Evolutionary conservation across 2,113 vertebrate genomes (phyloP).

Genomic region (Calidris pugnax): DNA sequence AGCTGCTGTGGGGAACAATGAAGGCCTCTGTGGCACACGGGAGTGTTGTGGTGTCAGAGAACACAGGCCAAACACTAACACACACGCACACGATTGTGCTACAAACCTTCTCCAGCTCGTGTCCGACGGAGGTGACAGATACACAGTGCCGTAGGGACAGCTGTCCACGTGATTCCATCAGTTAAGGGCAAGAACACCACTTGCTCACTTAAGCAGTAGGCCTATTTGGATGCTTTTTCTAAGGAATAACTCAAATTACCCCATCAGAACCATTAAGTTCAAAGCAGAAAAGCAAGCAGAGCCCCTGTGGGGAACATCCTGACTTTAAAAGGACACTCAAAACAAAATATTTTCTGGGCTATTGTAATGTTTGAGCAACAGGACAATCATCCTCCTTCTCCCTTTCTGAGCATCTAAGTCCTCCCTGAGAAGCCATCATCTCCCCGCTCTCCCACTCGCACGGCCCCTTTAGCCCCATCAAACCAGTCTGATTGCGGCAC

Average conservation of each 20-base stretch:
- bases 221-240: background rate
- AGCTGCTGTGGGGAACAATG: background rate
- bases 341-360: background rate
- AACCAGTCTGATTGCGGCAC: background rate
- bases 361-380: background rate
- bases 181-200: conserved; percentile 79
- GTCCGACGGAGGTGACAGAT: conserved; percentile 94
- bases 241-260: background rate
- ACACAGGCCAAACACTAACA: background rate
- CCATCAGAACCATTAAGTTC: background rate
- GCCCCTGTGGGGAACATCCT: accelerated
- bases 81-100: accelerated
- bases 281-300: background rate
- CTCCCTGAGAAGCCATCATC: background rate
- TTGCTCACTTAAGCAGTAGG: background rate
- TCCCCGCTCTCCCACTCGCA: background rate
- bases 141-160: conserved; percentile 95
- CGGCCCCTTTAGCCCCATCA: background rate
- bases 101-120: conserved; percentile 98
- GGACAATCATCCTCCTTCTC: background rate
- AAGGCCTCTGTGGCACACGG: background rate
- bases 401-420: background rate
- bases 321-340: background rate
- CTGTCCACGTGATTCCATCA: conserved; percentile 86
- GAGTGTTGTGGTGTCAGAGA: background rate